Percentiles rank a stretch among this genome's conserved stretches.
Evolutionary conservation across 2,113 vertebrate genomes (phyloP).

Genomic region (Anas platyrhynchos): DNA sequence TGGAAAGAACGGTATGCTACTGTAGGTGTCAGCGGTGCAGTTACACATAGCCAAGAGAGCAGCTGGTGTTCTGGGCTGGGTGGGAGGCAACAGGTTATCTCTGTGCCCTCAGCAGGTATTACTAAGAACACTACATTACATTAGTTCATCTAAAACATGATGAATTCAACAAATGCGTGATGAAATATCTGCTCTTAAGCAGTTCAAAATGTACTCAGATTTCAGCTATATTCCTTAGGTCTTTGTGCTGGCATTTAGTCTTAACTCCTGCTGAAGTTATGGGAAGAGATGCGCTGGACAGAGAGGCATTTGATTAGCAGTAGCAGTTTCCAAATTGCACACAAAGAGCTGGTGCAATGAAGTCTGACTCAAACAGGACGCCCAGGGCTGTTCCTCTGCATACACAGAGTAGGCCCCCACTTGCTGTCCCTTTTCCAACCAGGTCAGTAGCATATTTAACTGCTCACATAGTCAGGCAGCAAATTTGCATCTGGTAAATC

Average conservation of each 20-base stretch:
- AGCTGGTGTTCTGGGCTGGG: background rate
- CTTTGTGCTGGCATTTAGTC: background rate
- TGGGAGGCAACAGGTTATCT: background rate
- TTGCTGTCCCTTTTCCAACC: background rate
- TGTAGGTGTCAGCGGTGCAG: background rate
- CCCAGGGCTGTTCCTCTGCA: background rate
- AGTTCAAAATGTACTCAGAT: background rate
- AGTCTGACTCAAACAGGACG: background rate
- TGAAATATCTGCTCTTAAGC: background rate
- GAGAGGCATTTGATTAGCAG: background rate
- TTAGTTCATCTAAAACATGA: background rate
- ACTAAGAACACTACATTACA: background rate
- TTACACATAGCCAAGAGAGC: background rate
- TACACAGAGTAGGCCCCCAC: background rate
- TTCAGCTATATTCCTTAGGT: background rate
- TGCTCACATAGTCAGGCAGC: background rate
- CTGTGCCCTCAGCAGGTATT: background rate
- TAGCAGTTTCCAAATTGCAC: background rate
- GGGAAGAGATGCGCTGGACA: background rate
- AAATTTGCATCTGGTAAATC: background rate
- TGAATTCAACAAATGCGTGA: background rate
- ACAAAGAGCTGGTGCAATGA: background rate
- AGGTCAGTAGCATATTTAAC: background rate
- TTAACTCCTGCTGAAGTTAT: background rate
- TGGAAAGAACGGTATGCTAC: background rate